Base-by-base conservation (phyloP, 2,888 invertebrate genomes). In the Oxyteleia sp. region DNA sequence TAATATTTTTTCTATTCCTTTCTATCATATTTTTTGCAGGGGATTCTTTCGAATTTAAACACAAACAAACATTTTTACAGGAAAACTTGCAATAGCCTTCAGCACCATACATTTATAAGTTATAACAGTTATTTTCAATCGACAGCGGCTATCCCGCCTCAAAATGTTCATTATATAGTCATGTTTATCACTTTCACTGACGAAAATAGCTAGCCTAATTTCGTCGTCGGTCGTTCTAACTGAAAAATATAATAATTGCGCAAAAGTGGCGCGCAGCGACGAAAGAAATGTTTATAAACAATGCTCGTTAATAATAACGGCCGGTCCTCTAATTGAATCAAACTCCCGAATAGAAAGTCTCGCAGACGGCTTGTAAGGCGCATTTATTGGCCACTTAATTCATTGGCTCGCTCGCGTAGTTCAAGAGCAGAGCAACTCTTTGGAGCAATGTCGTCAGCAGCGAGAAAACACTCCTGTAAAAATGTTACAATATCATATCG, bases 151-250 rank as follows among this genome's bases (percentile, higher is more conserved):
- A 32, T 5, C 23, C 23, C 23, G 23, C 23, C 23, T 23, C 23
- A 2, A 5, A 23, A 23, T 16, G 15, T 32, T 10, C 13, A 4
- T 38, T 11, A n/a, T 16, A 43, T 13, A 59, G 13, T 29, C 43
- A 16, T 61, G 59, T 61, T 61, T 61, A 61, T 43, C 43, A 61
- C 43, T 59, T 59, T 59, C 59, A 59, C 41, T 23, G 59, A 20
- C 59, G 15, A 59, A 59, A 59, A 59, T 59, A 59, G 41, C 26
- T 23, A 41, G 13, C 59, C 59, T 41, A 41, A 59, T 41, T 57
- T 59, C 23, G 38, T n/a, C 10, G 20, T 18, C 3, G n/a, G n/a
- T 5, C 18, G 15, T 16, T 51, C 1, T 4, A 43, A 26, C 20
- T 38, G 18, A 18, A 55, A 55, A 38, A 55, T 18, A 38, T 38